A percentile compares a stretch with the other conserved stretches of the same genome.
phyloP scores from a whole-genome alignment of 2,888 invertebrate genomes.

The Erannis defoliaria region DNA sequence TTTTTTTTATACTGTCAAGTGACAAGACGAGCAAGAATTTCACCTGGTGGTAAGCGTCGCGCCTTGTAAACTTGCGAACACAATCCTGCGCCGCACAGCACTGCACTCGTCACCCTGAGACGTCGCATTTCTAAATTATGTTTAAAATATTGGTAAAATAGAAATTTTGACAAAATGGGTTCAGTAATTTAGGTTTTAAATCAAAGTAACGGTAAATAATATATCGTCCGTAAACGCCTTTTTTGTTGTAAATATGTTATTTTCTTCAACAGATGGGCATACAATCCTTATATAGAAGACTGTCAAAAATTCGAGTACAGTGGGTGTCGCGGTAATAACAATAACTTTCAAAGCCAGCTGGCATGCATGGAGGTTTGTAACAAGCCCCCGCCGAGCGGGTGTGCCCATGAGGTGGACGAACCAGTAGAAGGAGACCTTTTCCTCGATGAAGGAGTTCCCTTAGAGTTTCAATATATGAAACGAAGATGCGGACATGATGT shows the following conservation, averaged over 20 bases:
- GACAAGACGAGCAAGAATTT: no score
- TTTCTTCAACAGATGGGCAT: slow-evolving; percentile 5
- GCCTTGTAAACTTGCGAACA: no score
- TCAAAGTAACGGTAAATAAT: no score
- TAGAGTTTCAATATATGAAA: neutral
- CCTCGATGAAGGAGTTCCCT: neutral
- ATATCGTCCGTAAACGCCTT: no score
- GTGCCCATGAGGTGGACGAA: neutral
- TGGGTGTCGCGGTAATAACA: slow-evolving; percentile 2
- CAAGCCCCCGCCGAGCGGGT: neutral
- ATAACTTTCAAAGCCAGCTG: neutral
- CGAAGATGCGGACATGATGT: neutral
- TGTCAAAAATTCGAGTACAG: slow-evolving; percentile 4
- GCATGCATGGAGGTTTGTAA: neutral
- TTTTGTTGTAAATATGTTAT: neutral
- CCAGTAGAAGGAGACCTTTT: neutral
- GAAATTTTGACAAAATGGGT: no score
- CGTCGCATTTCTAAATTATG: no score
- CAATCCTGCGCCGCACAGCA: no score
- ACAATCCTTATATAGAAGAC: slow-evolving; percentile 5
- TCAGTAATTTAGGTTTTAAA: no score
- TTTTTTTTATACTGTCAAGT: no score
- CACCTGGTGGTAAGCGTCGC: no score
- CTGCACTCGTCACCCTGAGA: no score
- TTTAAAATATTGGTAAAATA: no score